Evolutionary conservation across 2,888 invertebrate genomes (phyloP).

Genomic region (Parnassius smintheus): DNA sequence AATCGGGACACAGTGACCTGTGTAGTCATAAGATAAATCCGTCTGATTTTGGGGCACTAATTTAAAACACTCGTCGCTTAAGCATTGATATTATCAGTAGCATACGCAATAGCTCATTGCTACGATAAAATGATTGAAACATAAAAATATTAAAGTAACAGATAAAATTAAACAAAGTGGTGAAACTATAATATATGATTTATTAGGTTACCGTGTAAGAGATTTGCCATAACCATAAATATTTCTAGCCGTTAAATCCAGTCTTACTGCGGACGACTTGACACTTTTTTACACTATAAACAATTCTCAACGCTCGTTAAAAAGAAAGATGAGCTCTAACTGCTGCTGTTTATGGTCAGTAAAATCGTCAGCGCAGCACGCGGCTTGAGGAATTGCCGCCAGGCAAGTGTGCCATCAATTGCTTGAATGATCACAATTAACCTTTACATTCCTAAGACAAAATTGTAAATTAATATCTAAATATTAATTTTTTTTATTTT

Average conservation of each 20-base stretch:
- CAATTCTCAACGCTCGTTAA: constrained; percentile 74
- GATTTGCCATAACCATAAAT: constrained; percentile 61
- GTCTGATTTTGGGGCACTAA: constrained; percentile 21
- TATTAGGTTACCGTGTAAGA: constrained; percentile 10
- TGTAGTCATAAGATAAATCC: constrained; percentile 24
- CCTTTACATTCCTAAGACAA: not conserved
- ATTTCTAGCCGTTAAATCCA: constrained; percentile 63
- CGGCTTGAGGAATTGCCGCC: constrained; percentile 45
- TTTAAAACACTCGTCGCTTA: constrained; percentile 19
- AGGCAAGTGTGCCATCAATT: constrained; percentile 49
- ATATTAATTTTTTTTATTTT: no score
- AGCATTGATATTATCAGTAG: constrained; percentile 6
- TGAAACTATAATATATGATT: constrained; percentile 8
- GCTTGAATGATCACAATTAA: constrained; percentile 34
- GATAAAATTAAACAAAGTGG: not conserved
- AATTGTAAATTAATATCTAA: not conserved
- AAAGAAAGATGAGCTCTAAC: constrained; percentile 79
- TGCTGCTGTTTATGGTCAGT: constrained; percentile 74
- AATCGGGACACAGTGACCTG: constrained; percentile 35
- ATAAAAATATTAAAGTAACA: not conserved
- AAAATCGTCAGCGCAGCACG: constrained; percentile 71
- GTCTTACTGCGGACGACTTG: constrained; percentile 51
- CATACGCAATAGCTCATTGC: not conserved
- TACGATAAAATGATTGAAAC: not conserved
- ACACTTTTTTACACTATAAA: constrained; percentile 74